Base-by-base conservation (phyloP, 1,140 invertebrate genomes). In the Drosophila gunungcola region DNA sequence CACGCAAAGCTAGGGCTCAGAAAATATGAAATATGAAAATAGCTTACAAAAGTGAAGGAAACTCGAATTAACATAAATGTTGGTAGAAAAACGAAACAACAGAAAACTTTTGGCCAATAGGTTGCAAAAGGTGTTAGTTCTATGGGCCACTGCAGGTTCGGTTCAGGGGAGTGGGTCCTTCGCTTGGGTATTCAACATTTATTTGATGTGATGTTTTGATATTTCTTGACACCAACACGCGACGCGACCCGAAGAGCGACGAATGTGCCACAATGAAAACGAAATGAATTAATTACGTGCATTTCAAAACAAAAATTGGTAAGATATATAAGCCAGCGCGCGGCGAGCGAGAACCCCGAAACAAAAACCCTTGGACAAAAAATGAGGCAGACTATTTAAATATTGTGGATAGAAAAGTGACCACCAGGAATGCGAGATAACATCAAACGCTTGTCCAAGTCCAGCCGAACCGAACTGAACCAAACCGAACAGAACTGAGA, bases 171-270 rank as follows among this genome's bases (percentile, higher is more conserved):
- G 38, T 32, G 41, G 29, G 29, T 32, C 49, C 45, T 48, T 60
- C 39, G 54, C 61, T 77, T 73, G 75, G 72, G 43, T 79, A 83
- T 86, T 91, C 80, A 91, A 91, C 90, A 91, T 91, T 91, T 91
- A 91, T 91, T 91, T 91, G 90, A 91, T 91, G 90, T 91, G 90
- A 91, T 91, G 90, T 91, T 91, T 91, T 91, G 90, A 91, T 91
- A 91, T 91, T 90, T 91, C 79, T 91, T 91, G 90, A 91, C 90
- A 91, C 90, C 88, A 91, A 85, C 90, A 91, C 90, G 90, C 90
- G 68, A 91, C 90, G 90, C 83, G 61, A 29, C 52, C 56, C 72
- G 61, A 68, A 63, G 64, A 89, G 73, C 84, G 60, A 52, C 78
- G 78, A 81, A 81, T 78, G 79, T 82, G 73, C 79, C 80, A 89